Percentiles rank a stretch among this genome's conserved stretches.
Conservation (phyloP, 2,888 invertebrate species). For the Tenthredo distinguenda region DNA sequence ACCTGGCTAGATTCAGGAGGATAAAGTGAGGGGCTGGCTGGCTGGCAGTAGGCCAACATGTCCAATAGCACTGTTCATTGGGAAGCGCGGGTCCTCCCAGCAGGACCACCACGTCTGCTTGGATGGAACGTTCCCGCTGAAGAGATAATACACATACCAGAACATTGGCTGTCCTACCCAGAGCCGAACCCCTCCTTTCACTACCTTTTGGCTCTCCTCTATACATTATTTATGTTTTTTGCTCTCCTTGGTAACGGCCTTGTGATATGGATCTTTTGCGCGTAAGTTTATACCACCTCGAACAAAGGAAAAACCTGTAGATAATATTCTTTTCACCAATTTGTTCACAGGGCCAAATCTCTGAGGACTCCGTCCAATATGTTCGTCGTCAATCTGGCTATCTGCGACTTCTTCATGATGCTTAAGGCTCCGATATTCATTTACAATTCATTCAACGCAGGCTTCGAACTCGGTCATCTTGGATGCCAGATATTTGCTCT, state of each 20-base stretch:
- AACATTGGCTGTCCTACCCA: conserved; percentile 89
- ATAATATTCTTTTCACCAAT: background rate
- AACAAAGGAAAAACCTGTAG: background rate
- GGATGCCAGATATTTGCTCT: conserved; percentile 89
- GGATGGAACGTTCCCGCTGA: conserved; percentile 90
- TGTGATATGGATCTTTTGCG: conserved; percentile 91
- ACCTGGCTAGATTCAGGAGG: conserved; percentile 58
- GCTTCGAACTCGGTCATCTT: conserved; percentile 86
- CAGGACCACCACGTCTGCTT: conserved; percentile 79
- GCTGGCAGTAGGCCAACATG: conserved; percentile 71
- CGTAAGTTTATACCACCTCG: conserved; percentile 80
- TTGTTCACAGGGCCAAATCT: conserved; percentile 82
- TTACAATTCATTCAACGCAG: conserved; percentile 89
- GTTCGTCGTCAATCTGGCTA: conserved; percentile 89
- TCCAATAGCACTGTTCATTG: conserved; percentile 66
- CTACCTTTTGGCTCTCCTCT: conserved; percentile 88
- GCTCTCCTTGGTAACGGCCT: conserved; percentile 90
- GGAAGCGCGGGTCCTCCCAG: conserved; percentile 73
- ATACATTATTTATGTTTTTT: conserved; percentile 87
- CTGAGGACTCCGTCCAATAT: conserved; percentile 91
- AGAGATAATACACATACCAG: conserved; percentile 85
- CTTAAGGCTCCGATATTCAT: conserved; percentile 91
- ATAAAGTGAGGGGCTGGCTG: conserved; percentile 72
- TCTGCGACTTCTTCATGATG: conserved; percentile 94
- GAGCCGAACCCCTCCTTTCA: conserved; percentile 91